phyloP scores from a whole-genome alignment of 2,888 invertebrate genomes.

The Amphipyra tragopoginis region DNA sequence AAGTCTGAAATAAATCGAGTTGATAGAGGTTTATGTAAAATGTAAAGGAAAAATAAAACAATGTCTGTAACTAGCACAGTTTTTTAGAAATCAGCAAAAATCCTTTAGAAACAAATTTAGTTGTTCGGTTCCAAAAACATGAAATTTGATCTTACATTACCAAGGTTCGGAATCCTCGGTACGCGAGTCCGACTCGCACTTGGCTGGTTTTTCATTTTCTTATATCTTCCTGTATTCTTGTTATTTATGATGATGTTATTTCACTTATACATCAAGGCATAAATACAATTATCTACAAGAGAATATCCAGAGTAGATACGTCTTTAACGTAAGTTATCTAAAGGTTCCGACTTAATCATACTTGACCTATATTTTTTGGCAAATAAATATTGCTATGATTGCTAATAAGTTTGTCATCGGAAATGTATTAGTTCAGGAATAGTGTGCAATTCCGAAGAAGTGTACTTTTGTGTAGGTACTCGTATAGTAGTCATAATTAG shows the following conservation, averaged over 20 bases:
- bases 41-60: no score
- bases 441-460: neutral
- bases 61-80: no score
- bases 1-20: no score
- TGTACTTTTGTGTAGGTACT: neutral
- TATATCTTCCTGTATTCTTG: neutral
- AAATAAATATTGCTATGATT: conserved; percentile 27
- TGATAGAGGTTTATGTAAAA: no score
- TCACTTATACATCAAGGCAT: neutral
- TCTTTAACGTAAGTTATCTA: conserved; percentile 31
- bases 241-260: neutral
- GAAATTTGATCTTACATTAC: no score
- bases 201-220: no score
- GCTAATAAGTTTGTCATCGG: conserved; percentile 3
- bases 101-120: no score
- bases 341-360: conserved; percentile 29
- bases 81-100: no score
- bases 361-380: conserved; percentile 44
- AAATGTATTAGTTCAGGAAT: neutral
- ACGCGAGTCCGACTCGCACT: no score
- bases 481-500: neutral
- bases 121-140: no score
- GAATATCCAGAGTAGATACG: neutral
- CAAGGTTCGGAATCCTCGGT: no score
- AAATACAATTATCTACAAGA: neutral